Conservation (phyloP, 2,888 invertebrate genomes). For the Endomychus coccineus region DNA sequence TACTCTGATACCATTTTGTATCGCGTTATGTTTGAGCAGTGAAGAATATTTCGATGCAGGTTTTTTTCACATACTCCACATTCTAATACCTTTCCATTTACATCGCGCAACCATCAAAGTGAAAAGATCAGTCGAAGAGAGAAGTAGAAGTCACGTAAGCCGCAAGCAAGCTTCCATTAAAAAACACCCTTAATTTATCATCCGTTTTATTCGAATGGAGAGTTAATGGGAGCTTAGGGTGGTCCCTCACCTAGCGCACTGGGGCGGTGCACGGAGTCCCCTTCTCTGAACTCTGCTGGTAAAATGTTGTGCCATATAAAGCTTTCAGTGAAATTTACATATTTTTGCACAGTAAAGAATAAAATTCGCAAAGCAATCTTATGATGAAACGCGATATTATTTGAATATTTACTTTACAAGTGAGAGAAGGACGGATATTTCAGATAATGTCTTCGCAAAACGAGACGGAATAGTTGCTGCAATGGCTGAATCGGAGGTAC, state of each 20-base stretch:
- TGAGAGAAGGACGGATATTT: conserved; percentile 1
- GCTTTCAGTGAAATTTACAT: conserved; percentile 39
- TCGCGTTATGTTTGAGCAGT: no score
- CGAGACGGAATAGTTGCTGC: conserved; percentile 21
- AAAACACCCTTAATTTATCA: conserved; percentile 25
- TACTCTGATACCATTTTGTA: no score
- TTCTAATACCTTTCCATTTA: no score
- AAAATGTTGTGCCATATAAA: conserved; percentile 27
- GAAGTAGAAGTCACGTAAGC: conserved; percentile 28
- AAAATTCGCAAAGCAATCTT: conserved; percentile 37
- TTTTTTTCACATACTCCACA: no score
- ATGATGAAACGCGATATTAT: conserved; percentile 29
- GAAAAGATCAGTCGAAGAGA: no score
- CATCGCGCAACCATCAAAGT: no score
- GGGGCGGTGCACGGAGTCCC: conserved; percentile 12
- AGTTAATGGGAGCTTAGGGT: conserved; percentile 8
- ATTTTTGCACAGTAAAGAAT: conserved; percentile 41
- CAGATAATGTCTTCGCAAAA: conserved; percentile 17
- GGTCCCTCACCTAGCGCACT: conserved; percentile 2
- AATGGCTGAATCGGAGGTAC: conserved; percentile 31
- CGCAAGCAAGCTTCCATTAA: conserved; percentile 35
- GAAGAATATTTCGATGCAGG: no score
- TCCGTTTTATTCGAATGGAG: conserved; percentile 3
- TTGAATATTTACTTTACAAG: conserved; percentile 23
- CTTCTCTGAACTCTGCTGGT: conserved; percentile 6